Conservation (phyloP, 2,113 vertebrate species). For the Myotis brandtii region DNA sequence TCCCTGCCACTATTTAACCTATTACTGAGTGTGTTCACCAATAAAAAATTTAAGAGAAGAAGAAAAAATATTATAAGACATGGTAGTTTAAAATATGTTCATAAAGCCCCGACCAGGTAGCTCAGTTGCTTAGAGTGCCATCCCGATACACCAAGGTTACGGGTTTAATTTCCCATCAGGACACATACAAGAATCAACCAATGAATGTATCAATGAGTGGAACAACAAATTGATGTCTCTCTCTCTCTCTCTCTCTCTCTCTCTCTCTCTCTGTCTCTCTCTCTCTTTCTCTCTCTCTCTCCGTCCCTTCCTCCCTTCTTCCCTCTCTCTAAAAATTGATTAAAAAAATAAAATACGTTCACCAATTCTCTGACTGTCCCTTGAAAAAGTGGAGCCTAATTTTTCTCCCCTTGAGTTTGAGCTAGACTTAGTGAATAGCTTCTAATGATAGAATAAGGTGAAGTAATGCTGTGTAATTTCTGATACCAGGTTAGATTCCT, state of each 20-base stretch:
- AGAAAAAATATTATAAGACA: not conserved
- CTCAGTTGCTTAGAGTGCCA: not conserved
- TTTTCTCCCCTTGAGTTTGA: not conserved
- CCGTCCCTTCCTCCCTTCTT: too few relatives aligned
- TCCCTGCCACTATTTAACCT: not conserved
- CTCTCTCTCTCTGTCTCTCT: not conserved
- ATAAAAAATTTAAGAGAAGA: not conserved
- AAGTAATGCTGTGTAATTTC: not conserved
- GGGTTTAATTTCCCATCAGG: not conserved
- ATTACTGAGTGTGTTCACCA: not conserved
- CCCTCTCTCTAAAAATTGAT: not conserved
- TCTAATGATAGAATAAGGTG: not conserved
- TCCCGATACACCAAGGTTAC: not conserved
- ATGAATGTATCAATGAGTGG: not conserved
- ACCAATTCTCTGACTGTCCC: not conserved
- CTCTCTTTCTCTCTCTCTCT: too few relatives aligned
- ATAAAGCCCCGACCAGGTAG: not conserved
- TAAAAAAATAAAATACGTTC: not conserved
- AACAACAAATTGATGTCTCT: not conserved
- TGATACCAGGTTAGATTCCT: not conserved
- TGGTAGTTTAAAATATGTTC: not conserved
- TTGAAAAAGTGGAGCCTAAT: not conserved
- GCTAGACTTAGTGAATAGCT: not conserved
- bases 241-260: not conserved
- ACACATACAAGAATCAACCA: not conserved